These are phyloP conservation scores for Grus americana DNA, from an alignment of 2,113 vertebrate species.

Conservation along the genomic window DNA sequence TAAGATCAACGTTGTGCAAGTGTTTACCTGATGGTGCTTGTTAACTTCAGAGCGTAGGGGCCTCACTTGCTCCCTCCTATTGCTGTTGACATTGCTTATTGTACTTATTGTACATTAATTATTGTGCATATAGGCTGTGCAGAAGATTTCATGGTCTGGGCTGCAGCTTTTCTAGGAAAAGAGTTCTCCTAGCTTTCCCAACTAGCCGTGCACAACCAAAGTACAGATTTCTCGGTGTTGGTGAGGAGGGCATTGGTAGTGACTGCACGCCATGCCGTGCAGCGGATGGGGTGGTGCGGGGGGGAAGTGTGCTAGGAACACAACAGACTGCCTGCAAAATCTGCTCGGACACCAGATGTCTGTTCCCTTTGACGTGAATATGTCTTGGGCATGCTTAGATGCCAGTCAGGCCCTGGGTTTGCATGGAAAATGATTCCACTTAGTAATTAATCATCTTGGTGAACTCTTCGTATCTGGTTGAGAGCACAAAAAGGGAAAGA, in stretches of 20 bases:
- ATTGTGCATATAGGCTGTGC: neutral
- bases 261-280: rapidly evolving
- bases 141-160: neutral
- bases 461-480: neutral
- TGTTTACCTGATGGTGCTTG: neutral
- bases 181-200: neutral
- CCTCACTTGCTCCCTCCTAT: neutral
- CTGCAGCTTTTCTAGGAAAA: neutral
- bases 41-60: neutral
- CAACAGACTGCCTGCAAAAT: neutral
- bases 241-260: neutral
- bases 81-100: neutral
- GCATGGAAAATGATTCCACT: neutral
- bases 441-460: neutral
- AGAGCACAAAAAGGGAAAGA: neutral
- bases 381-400: neutral
- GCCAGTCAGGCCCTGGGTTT: neutral
- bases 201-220: neutral
- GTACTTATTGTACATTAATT: neutral
- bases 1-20: neutral
- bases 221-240: neutral
- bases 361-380: neutral
- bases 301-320: neutral
- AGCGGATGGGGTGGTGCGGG: rapidly evolving
- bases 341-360: neutral